Evolutionary conservation across 2,888 invertebrate genomes (phyloP).

Genomic region (Calameuta idolon): DNA sequence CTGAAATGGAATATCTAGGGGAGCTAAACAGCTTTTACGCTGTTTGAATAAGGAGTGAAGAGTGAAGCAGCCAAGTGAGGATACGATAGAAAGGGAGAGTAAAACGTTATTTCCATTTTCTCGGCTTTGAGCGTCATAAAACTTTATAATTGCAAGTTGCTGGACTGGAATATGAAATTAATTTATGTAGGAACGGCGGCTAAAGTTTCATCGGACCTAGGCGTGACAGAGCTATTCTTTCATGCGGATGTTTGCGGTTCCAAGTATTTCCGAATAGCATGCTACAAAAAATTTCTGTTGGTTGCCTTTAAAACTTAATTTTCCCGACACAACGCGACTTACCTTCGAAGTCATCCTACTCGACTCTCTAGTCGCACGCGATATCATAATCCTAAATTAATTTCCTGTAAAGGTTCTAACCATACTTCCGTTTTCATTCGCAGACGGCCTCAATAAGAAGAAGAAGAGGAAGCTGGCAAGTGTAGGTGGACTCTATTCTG

Average conservation of each 20-base stretch:
- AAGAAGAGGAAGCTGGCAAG: slow-evolving; percentile 77
- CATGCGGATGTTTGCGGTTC: background rate
- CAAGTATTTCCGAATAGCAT: background rate
- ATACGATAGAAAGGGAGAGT: background rate
- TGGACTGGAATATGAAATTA: slow-evolving; percentile 18
- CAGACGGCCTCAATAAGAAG: slow-evolving; percentile 69
- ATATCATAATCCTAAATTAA: background rate
- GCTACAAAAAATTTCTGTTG: background rate
- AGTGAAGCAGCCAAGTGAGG: background rate
- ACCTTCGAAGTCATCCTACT: background rate
- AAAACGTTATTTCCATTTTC: slow-evolving; percentile 22
- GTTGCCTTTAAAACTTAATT: background rate
- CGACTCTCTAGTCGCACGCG: background rate
- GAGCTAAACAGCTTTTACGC: slow-evolving; percentile 3
- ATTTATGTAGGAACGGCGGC: slow-evolving; percentile 9
- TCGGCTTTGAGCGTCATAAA: slow-evolving; percentile 12
- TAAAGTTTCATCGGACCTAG: slow-evolving; percentile 1
- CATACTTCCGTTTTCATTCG: slow-evolving; percentile 32
- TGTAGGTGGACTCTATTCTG: slow-evolving; percentile 72
- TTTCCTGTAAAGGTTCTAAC: background rate
- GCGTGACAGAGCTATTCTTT: background rate
- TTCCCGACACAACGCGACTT: background rate
- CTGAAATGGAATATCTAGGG: slow-evolving; percentile 8
- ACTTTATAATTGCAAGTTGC: slow-evolving; percentile 25
- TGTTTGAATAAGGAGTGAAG: slow-evolving; percentile 4